Conservation (phyloP, 2,797 vertebrate genomes). For the Mormyrops attenuatus region DNA sequence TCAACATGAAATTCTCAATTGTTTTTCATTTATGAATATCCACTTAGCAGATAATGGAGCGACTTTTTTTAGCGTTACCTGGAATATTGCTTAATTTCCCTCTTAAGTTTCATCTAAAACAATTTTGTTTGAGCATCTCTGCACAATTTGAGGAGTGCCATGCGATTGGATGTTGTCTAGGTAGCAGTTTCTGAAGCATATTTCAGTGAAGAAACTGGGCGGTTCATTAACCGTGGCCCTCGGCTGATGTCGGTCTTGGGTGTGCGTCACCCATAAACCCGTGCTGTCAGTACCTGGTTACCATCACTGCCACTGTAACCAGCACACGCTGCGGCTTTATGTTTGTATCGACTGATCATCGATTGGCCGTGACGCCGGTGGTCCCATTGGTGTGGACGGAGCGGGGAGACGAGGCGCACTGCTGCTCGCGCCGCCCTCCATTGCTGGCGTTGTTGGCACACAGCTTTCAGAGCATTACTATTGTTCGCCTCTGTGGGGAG, state of each 20-base stretch:
- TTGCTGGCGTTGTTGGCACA: neutral
- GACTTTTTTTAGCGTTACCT: neutral
- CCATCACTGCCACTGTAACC: conserved; percentile 31
- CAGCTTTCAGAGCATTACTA: neutral
- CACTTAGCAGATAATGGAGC: neutral
- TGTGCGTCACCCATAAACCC: conserved; percentile 11
- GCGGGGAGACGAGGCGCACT: neutral
- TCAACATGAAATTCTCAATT: neutral
- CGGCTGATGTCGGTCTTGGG: neutral
- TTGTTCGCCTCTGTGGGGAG: conserved; percentile 10
- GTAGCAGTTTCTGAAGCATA: neutral
- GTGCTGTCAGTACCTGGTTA: conserved; percentile 18
- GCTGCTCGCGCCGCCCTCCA: neutral
- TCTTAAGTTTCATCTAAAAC: neutral
- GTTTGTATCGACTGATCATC: conserved; percentile 33
- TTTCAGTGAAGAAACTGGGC: conserved; percentile 8
- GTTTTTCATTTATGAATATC: neutral
- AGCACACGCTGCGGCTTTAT: conserved; percentile 30
- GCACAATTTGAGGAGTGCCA: neutral
- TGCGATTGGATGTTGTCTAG: neutral
- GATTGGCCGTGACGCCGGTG: conserved; percentile 23
- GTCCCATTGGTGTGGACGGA: neutral
- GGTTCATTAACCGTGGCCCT: neutral
- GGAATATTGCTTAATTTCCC: neutral
- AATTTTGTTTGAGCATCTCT: neutral